phyloP scores from a whole-genome alignment of 1,140 invertebrate genomes.

The Trialeurodes vaporariorum region DNA sequence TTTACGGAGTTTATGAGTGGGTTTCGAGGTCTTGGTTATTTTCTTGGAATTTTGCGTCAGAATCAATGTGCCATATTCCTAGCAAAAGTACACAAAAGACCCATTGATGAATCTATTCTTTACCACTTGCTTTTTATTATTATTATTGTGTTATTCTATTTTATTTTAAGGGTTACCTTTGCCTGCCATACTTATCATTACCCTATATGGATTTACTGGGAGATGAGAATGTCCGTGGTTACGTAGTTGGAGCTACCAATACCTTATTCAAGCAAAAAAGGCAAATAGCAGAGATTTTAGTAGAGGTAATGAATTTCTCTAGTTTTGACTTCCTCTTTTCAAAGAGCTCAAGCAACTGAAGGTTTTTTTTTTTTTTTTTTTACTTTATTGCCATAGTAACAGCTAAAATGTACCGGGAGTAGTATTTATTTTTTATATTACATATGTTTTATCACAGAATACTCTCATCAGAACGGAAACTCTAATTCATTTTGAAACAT shows the following conservation, averaged over 20 bases:
- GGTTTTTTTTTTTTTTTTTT: background rate
- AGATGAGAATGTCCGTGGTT: constrained; percentile 79
- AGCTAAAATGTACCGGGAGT: too few species aligned
- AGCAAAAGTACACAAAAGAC: too few species aligned
- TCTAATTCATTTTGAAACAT: too few species aligned
- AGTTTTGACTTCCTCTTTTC: constrained; percentile 4
- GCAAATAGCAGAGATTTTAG: constrained; percentile 80
- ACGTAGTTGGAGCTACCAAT: constrained; percentile 94
- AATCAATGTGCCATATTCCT: too few species aligned
- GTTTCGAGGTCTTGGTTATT: too few species aligned
- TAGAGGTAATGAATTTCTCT: constrained; percentile 54
- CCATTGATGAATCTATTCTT: background rate
- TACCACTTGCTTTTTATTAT: background rate
- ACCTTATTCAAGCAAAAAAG: constrained; percentile 92
- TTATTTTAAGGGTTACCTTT: constrained; percentile 65
- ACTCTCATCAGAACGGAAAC: too few species aligned
- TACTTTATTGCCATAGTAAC: too few species aligned
- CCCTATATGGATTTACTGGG: constrained; percentile 87
- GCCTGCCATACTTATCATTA: constrained; percentile 90
- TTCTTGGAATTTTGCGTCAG: background rate
- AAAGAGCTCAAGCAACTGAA: background rate
- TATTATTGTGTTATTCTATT: constrained; percentile 2
- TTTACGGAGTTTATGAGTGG: too few species aligned
- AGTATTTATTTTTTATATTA: too few species aligned
- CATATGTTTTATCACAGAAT: too few species aligned